Percentiles rank a stretch among this genome's conserved stretches.
These are phyloP conservation scores for Labeo catla DNA, from an alignment of 2,113 vertebrate species.

Conservation along the genomic window DNA sequence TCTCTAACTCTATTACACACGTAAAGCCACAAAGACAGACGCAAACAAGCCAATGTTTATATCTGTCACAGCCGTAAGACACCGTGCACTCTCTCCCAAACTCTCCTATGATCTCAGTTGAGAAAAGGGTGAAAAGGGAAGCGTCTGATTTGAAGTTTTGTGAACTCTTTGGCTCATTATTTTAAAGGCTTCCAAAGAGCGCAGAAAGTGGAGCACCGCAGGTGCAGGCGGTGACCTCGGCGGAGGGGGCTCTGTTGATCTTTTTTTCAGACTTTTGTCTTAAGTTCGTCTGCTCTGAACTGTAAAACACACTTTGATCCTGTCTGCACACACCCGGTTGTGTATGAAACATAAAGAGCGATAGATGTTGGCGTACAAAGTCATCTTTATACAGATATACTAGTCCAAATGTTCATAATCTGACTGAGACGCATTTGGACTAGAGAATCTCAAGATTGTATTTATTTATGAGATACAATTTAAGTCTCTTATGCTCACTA, in stretches of 20 bases:
- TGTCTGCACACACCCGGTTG: neutral
- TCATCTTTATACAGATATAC: neutral
- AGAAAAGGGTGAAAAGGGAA: constrained; percentile 19
- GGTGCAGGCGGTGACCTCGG: constrained; percentile 31
- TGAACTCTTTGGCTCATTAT: constrained; percentile 43
- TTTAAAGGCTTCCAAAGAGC: constrained; percentile 18
- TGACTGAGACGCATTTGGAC: neutral
- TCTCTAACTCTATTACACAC: neutral
- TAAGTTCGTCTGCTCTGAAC: constrained; percentile 33
- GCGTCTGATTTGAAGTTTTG: constrained; percentile 24
- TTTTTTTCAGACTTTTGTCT: constrained; percentile 34
- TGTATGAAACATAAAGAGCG: neutral
- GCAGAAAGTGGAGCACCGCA: constrained; percentile 3
- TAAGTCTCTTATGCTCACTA: too few species aligned
- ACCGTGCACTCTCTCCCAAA: constrained; percentile 8
- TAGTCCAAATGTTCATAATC: neutral
- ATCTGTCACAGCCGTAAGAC: constrained; percentile 18
- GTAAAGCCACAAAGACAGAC: constrained; percentile 4
- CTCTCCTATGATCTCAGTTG: constrained; percentile 34
- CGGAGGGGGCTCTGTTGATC: neutral
- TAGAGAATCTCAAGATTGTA: neutral
- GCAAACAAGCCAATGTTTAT: constrained; percentile 27
- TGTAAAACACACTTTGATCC: constrained; percentile 46
- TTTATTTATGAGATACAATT: too few species aligned
- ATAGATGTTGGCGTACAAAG: neutral